Conservation (phyloP, 1,140 invertebrate genomes). For the Battus philenor region DNA sequence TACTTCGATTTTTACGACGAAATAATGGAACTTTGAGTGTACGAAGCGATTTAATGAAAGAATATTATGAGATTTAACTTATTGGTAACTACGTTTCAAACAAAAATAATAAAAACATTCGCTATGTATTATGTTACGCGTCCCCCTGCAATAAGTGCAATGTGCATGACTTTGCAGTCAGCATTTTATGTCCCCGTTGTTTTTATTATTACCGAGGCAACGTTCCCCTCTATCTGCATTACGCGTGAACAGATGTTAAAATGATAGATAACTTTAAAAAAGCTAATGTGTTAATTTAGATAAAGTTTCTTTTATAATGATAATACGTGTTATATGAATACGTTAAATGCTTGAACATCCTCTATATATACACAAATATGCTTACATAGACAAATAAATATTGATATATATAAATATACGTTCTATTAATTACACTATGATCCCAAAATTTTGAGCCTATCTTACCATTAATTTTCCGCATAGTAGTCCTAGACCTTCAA, state of each 20-base stretch:
- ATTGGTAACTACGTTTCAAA: not conserved
- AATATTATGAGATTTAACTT: not conserved
- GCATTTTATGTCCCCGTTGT: constrained; percentile 15
- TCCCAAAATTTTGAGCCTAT: too few species aligned
- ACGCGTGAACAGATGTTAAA: not conserved
- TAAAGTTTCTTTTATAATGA: not conserved
- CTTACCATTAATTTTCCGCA: constrained; percentile 73
- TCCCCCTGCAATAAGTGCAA: constrained; percentile 14
- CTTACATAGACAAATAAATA: too few species aligned
- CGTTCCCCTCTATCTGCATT: constrained; percentile 8
- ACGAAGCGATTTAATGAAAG: not conserved
- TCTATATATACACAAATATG: too few species aligned
- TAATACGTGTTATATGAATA: not conserved
- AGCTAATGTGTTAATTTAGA: not conserved
- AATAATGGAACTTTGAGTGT: constrained; percentile 3
- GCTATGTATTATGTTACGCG: constrained; percentile 3
- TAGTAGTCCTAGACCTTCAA: constrained; percentile 58
- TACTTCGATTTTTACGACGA: not conserved
- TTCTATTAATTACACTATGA: too few species aligned
- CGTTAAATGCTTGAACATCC: too few species aligned
- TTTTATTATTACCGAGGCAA: constrained; percentile 14
- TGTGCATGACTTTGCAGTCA: constrained; percentile 13
- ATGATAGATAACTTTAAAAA: not conserved
- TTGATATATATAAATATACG: too few species aligned
- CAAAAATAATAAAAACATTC: constrained; percentile 3